Conservation (phyloP, 2,888 invertebrate genomes). For the Stenodema calcarata region DNA sequence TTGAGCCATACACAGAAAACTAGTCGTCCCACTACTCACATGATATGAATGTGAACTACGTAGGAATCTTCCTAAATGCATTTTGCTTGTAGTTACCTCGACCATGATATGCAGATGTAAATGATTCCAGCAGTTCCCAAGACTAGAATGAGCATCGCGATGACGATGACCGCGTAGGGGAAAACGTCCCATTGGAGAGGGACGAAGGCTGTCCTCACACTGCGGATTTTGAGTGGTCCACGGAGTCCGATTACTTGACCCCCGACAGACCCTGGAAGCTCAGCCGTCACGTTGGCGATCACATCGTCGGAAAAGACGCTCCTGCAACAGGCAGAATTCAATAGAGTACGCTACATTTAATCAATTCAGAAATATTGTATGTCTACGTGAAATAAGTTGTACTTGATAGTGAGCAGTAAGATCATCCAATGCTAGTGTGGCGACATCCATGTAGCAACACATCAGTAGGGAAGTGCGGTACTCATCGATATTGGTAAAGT, state of each 20-base stretch:
- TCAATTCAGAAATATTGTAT: too few species aligned
- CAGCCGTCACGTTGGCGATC: conserved; percentile 71
- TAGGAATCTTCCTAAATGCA: too few species aligned
- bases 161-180: conserved; percentile 86
- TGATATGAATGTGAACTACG: too few species aligned
- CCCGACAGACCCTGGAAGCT: conserved; percentile 42
- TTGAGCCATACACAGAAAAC: too few species aligned
- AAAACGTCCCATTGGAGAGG: conserved; percentile 75
- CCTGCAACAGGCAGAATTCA: conserved; percentile 61
- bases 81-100: conserved; percentile 77
- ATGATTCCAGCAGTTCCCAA: conserved; percentile 87
- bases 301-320: conserved; percentile 69
- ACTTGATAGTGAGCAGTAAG: too few species aligned
- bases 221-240: conserved; percentile 65
- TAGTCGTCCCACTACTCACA: too few species aligned
- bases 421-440: too few species aligned
- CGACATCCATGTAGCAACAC: too few species aligned
- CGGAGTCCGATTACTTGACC: conserved; percentile 63
- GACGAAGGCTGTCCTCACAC: conserved; percentile 62
- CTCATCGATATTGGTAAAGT: too few species aligned
- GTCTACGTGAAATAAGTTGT: too few species aligned
- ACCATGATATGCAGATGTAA: conserved; percentile 93
- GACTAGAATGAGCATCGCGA: conserved; percentile 88
- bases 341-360: too few species aligned
- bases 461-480: too few species aligned